phyloP scores from a whole-genome alignment of 2,888 invertebrate species.

The Patella depressa region DNA sequence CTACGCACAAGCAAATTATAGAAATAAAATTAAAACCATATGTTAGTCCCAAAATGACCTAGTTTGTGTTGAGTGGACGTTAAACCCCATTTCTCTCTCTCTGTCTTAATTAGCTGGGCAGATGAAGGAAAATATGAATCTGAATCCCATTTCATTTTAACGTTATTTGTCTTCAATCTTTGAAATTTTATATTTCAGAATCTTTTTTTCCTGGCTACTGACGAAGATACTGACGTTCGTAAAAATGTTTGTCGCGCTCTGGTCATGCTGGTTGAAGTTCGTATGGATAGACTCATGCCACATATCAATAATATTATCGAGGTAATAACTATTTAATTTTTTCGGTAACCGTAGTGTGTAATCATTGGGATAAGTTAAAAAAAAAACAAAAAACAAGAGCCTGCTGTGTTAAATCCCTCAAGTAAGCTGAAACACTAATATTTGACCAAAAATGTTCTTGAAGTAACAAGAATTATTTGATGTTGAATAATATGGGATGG shows the following conservation, averaged over 20 bases:
- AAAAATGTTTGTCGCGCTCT: slow-evolving; percentile 98
- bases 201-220: slow-evolving; percentile 93
- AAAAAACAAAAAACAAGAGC: neutral
- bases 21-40: no score
- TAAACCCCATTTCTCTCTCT: no score
- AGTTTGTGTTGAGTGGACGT: no score
- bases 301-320: slow-evolving; percentile 97
- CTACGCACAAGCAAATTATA: no score
- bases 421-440: neutral
- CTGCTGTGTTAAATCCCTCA: neutral
- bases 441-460: neutral
- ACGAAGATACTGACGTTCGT: slow-evolving; percentile 96
- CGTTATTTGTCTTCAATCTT: no score
- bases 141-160: no score
- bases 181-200: slow-evolving; percentile 74
- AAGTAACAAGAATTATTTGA: neutral
- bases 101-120: no score
- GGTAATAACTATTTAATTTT: slow-evolving; percentile 72
- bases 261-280: slow-evolving; percentile 94
- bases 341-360: neutral
- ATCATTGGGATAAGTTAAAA: neutral
- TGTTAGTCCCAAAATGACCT: no score
- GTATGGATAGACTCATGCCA: slow-evolving; percentile 93
- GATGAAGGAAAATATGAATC: no score
- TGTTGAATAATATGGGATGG: neutral